Evolutionary conservation across 2,797 vertebrate genomes (phyloP).

Genomic region (Myoxocephalus aenaeus): DNA sequence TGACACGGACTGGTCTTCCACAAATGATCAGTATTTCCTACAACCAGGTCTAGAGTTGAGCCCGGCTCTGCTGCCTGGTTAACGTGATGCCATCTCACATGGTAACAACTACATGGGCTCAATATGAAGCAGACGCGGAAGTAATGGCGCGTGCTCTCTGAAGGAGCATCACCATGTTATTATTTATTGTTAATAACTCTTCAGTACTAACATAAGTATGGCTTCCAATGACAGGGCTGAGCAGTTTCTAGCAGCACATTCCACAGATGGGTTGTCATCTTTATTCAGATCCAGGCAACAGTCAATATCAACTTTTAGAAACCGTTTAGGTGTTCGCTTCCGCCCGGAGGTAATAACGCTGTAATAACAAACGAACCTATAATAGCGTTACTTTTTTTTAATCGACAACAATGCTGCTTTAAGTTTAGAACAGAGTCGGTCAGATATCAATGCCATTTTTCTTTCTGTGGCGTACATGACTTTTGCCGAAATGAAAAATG

Average conservation of each 20-base stretch:
- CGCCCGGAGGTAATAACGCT: background rate
- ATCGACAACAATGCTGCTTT: background rate
- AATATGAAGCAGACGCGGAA: conserved; percentile 48
- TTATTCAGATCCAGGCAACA: background rate
- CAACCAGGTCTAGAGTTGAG: background rate
- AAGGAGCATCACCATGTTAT: background rate
- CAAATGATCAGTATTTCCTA: background rate
- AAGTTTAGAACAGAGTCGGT: background rate
- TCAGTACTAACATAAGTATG: background rate
- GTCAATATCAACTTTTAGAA: background rate
- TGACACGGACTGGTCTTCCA: background rate
- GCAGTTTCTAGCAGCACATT: too few species aligned
- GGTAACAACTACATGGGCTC: background rate
- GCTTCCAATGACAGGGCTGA: background rate
- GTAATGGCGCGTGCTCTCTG: conserved; percentile 27
- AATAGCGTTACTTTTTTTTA: background rate
- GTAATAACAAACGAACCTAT: background rate
- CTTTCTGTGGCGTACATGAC: background rate
- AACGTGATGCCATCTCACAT: background rate
- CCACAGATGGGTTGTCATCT: background rate
- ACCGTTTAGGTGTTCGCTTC: background rate
- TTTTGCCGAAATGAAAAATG: background rate
- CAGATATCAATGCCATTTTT: background rate
- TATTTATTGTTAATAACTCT: background rate
- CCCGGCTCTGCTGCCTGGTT: background rate